A percentile compares a stretch with the other conserved stretches of the same genome.
phyloP scores from a whole-genome alignment of 2,888 invertebrate species.

The Harpagoxenus sublaevis region DNA sequence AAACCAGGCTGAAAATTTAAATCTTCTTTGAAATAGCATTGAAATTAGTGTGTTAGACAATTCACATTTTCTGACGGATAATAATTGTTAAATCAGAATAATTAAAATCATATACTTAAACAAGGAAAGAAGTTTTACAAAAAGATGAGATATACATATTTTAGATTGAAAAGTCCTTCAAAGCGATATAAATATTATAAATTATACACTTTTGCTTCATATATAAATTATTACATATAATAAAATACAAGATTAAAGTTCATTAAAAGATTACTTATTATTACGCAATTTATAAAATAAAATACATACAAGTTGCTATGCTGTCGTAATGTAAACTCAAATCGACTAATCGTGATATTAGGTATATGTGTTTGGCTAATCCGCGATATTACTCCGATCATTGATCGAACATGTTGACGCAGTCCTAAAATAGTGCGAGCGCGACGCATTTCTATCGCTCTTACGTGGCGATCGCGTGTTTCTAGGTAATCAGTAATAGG shows the following conservation, averaged over 20 bases:
- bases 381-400: neutral
- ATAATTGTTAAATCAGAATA: neutral
- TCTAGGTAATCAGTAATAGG: constrained; percentile 31
- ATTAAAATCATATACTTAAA: neutral
- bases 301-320: neutral
- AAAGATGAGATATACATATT: neutral
- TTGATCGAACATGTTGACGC: neutral
- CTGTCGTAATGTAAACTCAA: neutral
- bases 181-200: neutral
- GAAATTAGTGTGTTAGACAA: neutral
- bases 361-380: neutral
- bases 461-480: constrained; percentile 5
- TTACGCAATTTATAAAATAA: neutral
- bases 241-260: neutral
- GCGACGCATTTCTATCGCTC: neutral
- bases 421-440: neutral
- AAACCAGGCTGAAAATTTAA: neutral
- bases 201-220: neutral
- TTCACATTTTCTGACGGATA: neutral
- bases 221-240: neutral
- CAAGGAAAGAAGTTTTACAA: neutral
- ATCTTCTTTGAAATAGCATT: neutral
- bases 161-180: neutral
- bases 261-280: neutral
- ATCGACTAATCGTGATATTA: neutral